phyloP scores from a whole-genome alignment of 2,888 invertebrate species.

The Acanthosepion esculentum region DNA sequence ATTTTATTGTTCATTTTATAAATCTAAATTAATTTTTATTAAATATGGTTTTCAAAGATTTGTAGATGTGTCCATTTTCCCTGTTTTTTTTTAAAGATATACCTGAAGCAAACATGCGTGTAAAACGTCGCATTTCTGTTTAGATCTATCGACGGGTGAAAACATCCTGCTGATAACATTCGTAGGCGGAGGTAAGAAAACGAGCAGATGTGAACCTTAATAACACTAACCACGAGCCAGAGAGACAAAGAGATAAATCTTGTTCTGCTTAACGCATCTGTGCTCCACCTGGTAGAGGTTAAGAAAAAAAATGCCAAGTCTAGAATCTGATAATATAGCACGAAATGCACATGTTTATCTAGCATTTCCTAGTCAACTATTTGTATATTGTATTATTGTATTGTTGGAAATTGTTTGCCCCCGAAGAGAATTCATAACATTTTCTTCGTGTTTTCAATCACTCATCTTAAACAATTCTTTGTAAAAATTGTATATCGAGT shows the following conservation, averaged over 20 bases:
- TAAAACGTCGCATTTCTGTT: not conserved
- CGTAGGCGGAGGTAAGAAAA: not conserved
- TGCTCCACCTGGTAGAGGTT: not conserved
- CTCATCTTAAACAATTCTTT: not conserved
- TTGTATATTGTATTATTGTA: too few species aligned
- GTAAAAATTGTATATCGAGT: not conserved
- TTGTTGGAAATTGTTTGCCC: too few species aligned
- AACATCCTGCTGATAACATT: not conserved
- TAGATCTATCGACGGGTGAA: not conserved
- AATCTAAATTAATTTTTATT: not conserved
- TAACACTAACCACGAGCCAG: not conserved
- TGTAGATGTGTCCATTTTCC: not conserved
- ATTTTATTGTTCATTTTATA: not conserved
- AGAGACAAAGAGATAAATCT: not conserved
- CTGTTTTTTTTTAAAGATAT: too few species aligned
- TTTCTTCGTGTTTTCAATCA: not conserved
- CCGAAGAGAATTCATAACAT: too few species aligned
- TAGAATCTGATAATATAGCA: not conserved
- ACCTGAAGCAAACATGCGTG: not conserved
- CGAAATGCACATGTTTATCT: not conserved
- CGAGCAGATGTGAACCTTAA: not conserved
- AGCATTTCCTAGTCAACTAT: not conserved
- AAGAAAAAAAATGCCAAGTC: not conserved
- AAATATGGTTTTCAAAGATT: not conserved
- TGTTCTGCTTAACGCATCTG: not conserved